These are phyloP conservation scores for Trilocha varians DNA, from an alignment of 2,888 invertebrate genomes.

Conservation along the genomic window DNA sequence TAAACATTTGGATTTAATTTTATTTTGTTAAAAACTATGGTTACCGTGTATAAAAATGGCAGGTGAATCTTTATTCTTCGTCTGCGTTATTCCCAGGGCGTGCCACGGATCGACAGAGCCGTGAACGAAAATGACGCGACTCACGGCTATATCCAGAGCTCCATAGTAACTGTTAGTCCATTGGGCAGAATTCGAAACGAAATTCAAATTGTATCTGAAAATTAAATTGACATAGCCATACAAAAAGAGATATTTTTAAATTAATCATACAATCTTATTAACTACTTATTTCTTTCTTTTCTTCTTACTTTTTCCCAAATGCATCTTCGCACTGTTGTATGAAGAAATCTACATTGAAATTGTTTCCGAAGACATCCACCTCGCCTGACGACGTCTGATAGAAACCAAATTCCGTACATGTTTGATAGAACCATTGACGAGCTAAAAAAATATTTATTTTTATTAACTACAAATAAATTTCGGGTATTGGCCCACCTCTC, in stretches of 20 bases:
- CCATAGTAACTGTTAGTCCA: conserved; percentile 89
- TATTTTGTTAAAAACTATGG: conserved; percentile 7
- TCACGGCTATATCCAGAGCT: conserved; percentile 78
- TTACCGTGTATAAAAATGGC: conserved; percentile 84
- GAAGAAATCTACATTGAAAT: conserved; percentile 84
- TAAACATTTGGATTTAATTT: too few relatives aligned
- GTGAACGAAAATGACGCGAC: conserved; percentile 87
- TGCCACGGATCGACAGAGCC: conserved; percentile 94
- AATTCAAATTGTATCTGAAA: conserved; percentile 72
- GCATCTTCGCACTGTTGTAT: conserved; percentile 87
- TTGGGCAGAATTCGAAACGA: conserved; percentile 75
- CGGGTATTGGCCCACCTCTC: too few relatives aligned
- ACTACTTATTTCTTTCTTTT: neutral
- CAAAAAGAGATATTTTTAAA: neutral
- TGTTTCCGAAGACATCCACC: conserved; percentile 80
- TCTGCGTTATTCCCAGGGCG: conserved; percentile 79
- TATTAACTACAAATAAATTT: neutral
- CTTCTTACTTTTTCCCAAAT: conserved; percentile 79
- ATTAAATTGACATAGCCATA: neutral
- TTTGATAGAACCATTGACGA: conserved; percentile 95
- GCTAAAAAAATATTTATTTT: conserved; percentile 43
- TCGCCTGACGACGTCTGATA: conserved; percentile 88
- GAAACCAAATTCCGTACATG: conserved; percentile 96
- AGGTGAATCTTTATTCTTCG: conserved; percentile 71
- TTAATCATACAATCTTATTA: neutral